Evolutionary conservation across 2,797 vertebrate genomes (phyloP).

Genomic region (Coranthus polyacanthus): DNA sequence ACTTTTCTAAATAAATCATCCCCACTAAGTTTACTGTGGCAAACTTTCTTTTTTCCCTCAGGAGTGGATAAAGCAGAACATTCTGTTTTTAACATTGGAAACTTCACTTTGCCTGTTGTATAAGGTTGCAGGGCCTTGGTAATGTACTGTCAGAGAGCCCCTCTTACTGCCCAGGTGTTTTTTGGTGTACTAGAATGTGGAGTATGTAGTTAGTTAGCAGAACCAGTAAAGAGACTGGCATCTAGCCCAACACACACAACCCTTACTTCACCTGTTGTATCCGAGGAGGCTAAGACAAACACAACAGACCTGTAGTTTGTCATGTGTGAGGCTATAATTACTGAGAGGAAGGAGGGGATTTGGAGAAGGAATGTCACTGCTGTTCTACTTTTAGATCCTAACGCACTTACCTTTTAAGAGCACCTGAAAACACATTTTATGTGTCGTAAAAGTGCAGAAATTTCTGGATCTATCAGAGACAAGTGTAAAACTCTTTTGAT

Average conservation of each 20-base stretch:
- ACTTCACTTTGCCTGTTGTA: constrained; percentile 10
- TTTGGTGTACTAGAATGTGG: constrained; percentile 26
- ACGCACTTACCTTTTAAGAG: constrained; percentile 34
- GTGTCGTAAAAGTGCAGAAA: constrained; percentile 30
- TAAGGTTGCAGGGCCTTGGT: constrained; percentile 26
- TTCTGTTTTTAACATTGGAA: constrained; percentile 24
- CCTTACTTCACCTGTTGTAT: constrained; percentile 75
- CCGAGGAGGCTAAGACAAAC: constrained; percentile 66
- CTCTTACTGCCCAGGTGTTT: constrained; percentile 23
- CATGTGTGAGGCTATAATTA: constrained; percentile 76
- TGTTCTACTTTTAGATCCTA: constrained; percentile 54
- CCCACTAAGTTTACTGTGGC: constrained; percentile 46
- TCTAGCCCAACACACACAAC: constrained; percentile 50
- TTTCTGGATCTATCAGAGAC: constrained; percentile 28
- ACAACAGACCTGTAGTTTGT: constrained; percentile 73
- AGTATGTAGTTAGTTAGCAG: constrained; percentile 47
- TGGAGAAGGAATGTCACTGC: constrained; percentile 66
- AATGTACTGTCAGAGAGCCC: constrained; percentile 2
- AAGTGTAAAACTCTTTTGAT: constrained; percentile 34
- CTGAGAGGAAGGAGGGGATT: constrained; percentile 70
- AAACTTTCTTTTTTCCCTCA: constrained; percentile 41
- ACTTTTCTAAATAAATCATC: constrained; percentile 68
- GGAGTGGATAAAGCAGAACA: constrained; percentile 46
- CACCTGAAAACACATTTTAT: constrained; percentile 37
- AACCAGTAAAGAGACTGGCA: constrained; percentile 57